These are phyloP conservation scores for Alces alces DNA, from an alignment of 2,113 vertebrate species.

Conservation along the genomic window DNA sequence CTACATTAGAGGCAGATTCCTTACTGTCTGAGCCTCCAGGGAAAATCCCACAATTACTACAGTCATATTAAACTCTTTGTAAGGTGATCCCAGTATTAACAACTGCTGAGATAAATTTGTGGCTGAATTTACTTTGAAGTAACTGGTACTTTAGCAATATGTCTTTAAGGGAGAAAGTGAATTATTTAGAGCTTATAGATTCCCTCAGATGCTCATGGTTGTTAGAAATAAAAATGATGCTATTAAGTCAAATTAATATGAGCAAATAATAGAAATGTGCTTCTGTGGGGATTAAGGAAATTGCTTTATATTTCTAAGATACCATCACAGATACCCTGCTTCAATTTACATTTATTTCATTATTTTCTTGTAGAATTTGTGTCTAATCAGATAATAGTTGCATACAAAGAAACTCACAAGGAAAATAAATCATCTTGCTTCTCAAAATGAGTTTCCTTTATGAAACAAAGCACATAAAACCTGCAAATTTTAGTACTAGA, in stretches of 20 bases:
- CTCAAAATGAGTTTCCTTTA: not conserved
- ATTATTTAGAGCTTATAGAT: not conserved
- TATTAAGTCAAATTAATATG: not conserved
- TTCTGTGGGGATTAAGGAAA: not conserved
- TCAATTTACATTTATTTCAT: not conserved
- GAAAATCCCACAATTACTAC: not conserved
- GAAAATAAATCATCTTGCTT: not conserved
- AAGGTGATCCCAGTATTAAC: not conserved
- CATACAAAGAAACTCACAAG: not conserved
- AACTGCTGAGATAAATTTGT: not conserved
- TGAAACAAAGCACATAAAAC: not conserved
- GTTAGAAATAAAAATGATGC: not conserved
- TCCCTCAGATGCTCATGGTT: not conserved
- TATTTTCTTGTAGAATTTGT: not conserved
- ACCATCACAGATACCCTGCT: not conserved
- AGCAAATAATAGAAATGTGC: not conserved
- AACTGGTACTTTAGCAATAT: not conserved
- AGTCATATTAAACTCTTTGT: not conserved
- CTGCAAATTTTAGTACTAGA: not conserved
- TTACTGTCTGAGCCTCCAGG: not conserved
- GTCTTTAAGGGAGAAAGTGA: not conserved
- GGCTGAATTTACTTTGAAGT: not conserved
- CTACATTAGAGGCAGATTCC: not conserved
- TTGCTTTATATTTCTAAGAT: not conserved
- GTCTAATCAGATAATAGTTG: not conserved